A percentile compares a stretch with the other conserved stretches of the same genome.
Conservation (phyloP, 1,140 invertebrate species). For the Trialeurodes vaporariorum region DNA sequence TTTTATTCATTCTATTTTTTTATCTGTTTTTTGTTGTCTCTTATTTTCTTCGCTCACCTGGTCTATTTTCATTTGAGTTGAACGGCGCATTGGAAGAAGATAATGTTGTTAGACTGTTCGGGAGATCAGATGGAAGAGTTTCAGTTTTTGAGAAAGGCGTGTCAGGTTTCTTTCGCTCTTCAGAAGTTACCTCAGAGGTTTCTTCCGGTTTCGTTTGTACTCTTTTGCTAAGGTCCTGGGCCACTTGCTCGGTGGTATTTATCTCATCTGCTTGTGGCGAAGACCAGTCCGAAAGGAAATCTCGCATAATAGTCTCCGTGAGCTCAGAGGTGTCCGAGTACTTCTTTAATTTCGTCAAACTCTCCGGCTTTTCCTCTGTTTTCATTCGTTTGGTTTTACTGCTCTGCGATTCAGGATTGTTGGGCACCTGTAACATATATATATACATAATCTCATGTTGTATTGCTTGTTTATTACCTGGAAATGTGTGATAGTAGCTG, state of each 20-base stretch:
- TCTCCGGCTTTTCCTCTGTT: background rate
- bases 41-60: too few relatives aligned
- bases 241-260: constrained; percentile 11
- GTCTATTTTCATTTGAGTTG: background rate
- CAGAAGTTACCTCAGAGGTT: background rate
- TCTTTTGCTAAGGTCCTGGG: constrained; percentile 21
- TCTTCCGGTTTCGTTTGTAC: constrained; percentile 8
- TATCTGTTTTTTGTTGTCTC: too few relatives aligned
- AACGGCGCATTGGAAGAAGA: background rate
- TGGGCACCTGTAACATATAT: background rate
- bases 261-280: background rate
- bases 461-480: too few relatives aligned
- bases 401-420: background rate
- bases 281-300: constrained; percentile 15
- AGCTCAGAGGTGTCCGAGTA: background rate
- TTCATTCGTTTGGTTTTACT: background rate
- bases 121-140: background rate
- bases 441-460: too few relatives aligned
- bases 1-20: too few relatives aligned
- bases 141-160: background rate
- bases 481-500: too few relatives aligned
- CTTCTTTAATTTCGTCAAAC: background rate
- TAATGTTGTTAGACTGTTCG: background rate
- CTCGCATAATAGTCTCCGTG: background rate
- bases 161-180: background rate